Base-by-base conservation (phyloP, 2,797 vertebrate species). In the Cuculus canorus region DNA sequence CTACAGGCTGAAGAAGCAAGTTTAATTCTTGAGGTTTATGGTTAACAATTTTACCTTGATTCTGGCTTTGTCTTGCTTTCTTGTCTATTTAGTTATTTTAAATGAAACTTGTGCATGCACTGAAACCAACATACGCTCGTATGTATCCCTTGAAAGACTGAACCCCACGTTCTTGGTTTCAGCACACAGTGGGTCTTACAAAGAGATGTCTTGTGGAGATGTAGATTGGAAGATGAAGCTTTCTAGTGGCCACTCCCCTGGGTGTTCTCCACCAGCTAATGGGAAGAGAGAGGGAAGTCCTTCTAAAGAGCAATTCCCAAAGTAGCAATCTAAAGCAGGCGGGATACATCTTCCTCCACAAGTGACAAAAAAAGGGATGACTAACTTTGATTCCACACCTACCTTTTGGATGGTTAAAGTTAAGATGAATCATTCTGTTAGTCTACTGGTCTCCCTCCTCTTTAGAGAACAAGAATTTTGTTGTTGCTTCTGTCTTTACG, bases 371-470 rank as follows among this genome's bases (percentile, higher is more conserved):
- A 96, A 93, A 90, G 32, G 73, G 80, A 86, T 70, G 70, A 95
- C 90, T 94, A 84, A 94, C 60, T 95, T 91, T 22, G 71, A 56
- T 70, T 56, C 60, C 16, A 90, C 95, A 93, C 95, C 94, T 93
- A 95, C 92, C 56, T 93, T 88, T 93, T 84, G 92, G 73, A 70
- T 13, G 59, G 86, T 78, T 92, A 8, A 60, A 96, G 66, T 70
- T 80, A 82, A 92, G 52, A 85, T 96, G 96, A 96, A 60, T 96
- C 96, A 96, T 37, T 21, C 54, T 39, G 59, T 39, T 72, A 45
- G 47, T 33, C 23, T 35, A 37, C 47, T 82, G 71, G 63, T 56
- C 68, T 93, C 47, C 61, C 45, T 83, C 30, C 32, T 57, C 66
- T 84, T 45, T 82, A 65, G 4, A 65, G 79, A 81, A 81, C 13